These are phyloP conservation scores for Astropecten irregularis DNA, from an alignment of 53 echinoderm and acorn worm species.

Conservation along the genomic window DNA sequence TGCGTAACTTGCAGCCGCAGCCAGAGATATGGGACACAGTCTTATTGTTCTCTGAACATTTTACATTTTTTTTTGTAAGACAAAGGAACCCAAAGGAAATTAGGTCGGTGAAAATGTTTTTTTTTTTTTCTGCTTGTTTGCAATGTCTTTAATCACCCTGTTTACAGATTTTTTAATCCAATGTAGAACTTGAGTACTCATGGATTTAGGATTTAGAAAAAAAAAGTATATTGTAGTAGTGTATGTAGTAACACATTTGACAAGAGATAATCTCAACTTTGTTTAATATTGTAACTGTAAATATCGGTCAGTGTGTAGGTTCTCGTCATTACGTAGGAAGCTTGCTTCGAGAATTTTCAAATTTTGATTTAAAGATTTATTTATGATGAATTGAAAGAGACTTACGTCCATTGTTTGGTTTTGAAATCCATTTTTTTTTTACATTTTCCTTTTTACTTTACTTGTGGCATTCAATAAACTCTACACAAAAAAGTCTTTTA, in stretches of 20 bases:
- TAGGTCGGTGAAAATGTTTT: no score
- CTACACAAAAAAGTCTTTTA: background rate
- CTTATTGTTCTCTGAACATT: no score
- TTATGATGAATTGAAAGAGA: background rate
- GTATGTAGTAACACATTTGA: background rate
- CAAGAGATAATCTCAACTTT: no score
- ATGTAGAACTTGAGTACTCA: no score
- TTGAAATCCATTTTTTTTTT: background rate
- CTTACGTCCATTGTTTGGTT: background rate
- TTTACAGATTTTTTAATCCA: no score
- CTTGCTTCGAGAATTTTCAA: conserved; percentile 21
- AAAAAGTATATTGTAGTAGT: background rate
- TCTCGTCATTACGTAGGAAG: background rate
- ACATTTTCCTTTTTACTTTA: background rate
- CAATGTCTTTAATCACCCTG: no score
- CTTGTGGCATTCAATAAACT: background rate
- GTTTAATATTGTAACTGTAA: conserved; percentile 31
- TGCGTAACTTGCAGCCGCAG: no score
- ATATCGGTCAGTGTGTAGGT: conserved; percentile 43
- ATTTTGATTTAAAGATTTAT: conserved; percentile 20
- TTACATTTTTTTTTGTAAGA: no score
- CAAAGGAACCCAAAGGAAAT: no score
- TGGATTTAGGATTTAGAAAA: background rate
- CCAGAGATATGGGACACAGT: no score
- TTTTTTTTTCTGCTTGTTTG: no score